phyloP scores from a whole-genome alignment of 2,888 invertebrate species.

The Drosophila sordidula region DNA sequence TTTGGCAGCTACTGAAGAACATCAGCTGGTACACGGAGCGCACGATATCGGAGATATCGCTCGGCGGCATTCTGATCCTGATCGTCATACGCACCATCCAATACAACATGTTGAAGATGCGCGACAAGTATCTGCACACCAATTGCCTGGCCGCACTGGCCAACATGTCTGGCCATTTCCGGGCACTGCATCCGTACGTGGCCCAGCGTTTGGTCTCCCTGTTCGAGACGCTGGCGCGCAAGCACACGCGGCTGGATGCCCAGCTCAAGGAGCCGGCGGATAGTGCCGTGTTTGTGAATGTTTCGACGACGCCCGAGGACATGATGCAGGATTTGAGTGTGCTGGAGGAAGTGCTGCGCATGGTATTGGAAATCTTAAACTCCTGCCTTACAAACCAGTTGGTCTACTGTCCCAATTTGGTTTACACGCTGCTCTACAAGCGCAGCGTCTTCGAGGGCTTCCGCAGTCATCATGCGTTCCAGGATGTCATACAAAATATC shows the following conservation, averaged over 20 bases:
- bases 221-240: constrained; percentile 95
- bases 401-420: constrained; percentile 94
- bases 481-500: constrained; percentile 97
- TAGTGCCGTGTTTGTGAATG: constrained; percentile 82
- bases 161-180: constrained; percentile 98
- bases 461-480: constrained; percentile 94
- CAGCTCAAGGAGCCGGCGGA: constrained; percentile 86
- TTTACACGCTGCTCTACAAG: constrained; percentile 98
- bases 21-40: constrained; percentile 97
- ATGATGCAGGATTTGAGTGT: constrained; percentile 94
- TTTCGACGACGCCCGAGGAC: constrained; percentile 83
- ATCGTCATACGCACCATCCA: constrained; percentile 98
- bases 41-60: constrained; percentile 94
- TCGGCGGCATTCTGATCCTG: constrained; percentile 96
- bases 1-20: constrained; percentile 91
- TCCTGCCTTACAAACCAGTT: constrained; percentile 96
- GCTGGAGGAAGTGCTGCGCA: constrained; percentile 97
- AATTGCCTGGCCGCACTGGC: constrained; percentile 99
- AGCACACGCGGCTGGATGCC: constrained; percentile 89
- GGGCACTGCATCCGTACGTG: constrained; percentile 97
- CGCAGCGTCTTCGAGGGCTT: constrained; percentile 94
- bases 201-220: constrained; percentile 96
- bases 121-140: constrained; percentile 98
- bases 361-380: constrained; percentile 98
- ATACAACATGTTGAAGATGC: constrained; percentile 97